These are phyloP conservation scores for Diabrotica virgifera DNA, from an alignment of 1,140 invertebrate genomes.

Conservation along the genomic window DNA sequence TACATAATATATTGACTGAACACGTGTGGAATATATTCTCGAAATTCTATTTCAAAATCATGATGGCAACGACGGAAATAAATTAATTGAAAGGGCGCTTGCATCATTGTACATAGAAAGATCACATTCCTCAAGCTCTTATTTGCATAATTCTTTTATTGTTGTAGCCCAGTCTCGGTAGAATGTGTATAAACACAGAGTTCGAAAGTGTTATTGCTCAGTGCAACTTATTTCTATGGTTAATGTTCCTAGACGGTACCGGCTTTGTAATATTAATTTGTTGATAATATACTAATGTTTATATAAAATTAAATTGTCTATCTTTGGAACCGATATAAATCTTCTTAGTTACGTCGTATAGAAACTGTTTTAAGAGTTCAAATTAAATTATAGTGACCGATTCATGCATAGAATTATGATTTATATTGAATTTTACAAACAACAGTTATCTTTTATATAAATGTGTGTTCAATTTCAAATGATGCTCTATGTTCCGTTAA, in stretches of 20 bases:
- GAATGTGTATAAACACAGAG: slow-evolving; percentile 12
- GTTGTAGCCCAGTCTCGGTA: not conserved
- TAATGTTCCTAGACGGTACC: not conserved
- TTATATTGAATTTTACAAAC: too few relatives aligned
- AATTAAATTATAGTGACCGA: too few relatives aligned
- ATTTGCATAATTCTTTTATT: slow-evolving; percentile 23
- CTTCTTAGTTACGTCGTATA: too few relatives aligned
- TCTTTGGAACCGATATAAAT: too few relatives aligned
- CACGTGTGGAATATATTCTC: not conserved
- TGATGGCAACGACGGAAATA: not conserved
- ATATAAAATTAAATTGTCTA: too few relatives aligned
- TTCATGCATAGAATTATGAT: too few relatives aligned
- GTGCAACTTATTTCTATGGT: slow-evolving; percentile 7
- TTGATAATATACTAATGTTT: too few relatives aligned
- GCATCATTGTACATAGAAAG: slow-evolving; percentile 12
- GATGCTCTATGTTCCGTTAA: too few relatives aligned
- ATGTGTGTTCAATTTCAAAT: too few relatives aligned
- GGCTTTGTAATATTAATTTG: not conserved
- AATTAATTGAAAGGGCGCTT: slow-evolving; percentile 11
- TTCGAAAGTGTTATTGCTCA: slow-evolving; percentile 18
- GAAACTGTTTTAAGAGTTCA: too few relatives aligned
- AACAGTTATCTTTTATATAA: too few relatives aligned
- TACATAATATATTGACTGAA: not conserved
- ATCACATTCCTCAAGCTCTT: slow-evolving; percentile 14
- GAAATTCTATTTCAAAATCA: slow-evolving; percentile 10